Evolutionary conservation across 2,888 invertebrate genomes (phyloP), one percentile per base, ranked within the genome.

Genomic region (Euplexia lucipara): DNA sequence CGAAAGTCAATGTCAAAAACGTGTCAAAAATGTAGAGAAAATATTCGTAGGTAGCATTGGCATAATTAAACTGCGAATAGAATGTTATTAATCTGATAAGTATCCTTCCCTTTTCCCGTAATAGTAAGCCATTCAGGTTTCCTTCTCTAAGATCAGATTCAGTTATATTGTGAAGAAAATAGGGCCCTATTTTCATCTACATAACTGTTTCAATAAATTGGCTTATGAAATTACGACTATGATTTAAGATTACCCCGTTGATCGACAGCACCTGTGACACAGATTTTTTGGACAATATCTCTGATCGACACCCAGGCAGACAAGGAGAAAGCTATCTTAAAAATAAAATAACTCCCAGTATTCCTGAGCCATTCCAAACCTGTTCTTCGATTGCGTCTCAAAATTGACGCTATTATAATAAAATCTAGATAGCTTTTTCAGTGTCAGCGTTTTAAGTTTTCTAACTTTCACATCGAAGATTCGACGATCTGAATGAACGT

Each of bases 271-370:
- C 20, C 32, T 18, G 18, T 26, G 8, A 34, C 51, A 64, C 14
- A 30, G n/a, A 76, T 37, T 3, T 78, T 74, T 66, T 81, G 82
- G 73, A 70, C 49, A 56, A 68, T 75, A 59, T 64, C 61, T 57
- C 57, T 67, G 75, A 26, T 26, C 72, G 73, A 56, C 45, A 71
- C 49, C 48, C n/a, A 37, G 12, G 14, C 7, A 18, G 32, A 53
- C 51, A 39, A 39, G 45, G 42, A 52, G 57, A 78, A 79, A 76
- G 70, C 73, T 81, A 75, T 69, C 53, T 60, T 45, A 14, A 16
- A 39, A 44, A 22, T 18, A 64, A 51, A 37, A 56, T 67, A 59
- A 56, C 22, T 22, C 58, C 48, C 20, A 52, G 37, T 47, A 35
- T 59, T 41, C 12, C 48, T 30, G 30, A 59, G 42, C 10, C 8